Percentiles rank a stretch among this genome's conserved stretches.
Evolutionary conservation across 2,113 vertebrate species (phyloP).

Genomic region (Rhinoptilus africanus): DNA sequence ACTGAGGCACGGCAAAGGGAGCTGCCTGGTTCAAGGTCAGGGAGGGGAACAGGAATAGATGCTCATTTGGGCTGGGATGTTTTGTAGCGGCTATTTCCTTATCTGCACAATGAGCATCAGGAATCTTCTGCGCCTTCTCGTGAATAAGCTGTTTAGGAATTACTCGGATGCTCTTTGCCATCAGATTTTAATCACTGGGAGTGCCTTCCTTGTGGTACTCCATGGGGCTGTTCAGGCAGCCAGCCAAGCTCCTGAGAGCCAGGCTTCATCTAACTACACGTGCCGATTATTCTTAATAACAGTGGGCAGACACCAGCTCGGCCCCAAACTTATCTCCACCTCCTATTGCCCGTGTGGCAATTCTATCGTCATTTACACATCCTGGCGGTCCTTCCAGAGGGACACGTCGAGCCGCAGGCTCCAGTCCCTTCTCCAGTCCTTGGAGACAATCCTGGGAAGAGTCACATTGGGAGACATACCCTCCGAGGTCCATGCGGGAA

Average conservation of each 20-base stretch:
- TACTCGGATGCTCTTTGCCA: not conserved
- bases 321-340: not conserved
- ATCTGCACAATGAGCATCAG: not conserved
- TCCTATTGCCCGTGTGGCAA: fast-evolving
- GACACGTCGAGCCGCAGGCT: fast-evolving
- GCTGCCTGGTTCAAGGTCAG: not conserved
- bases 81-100: not conserved
- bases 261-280: not conserved
- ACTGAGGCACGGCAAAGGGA: not conserved
- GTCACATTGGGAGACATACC: fast-evolving
- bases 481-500: not conserved
- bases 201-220: not conserved
- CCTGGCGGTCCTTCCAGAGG: not conserved
- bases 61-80: not conserved
- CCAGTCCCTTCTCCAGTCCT: not conserved
- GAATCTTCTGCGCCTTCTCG: fast-evolving
- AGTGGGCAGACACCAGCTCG: not conserved
- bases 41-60: not conserved
- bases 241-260: conserved; percentile 10
- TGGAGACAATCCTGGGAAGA: not conserved
- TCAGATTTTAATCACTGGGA: conserved; percentile 34
- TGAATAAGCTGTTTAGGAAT: conserved; percentile 19
- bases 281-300: not conserved
- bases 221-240: not conserved
- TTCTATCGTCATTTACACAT: not conserved